Percentiles rank a stretch among this genome's conserved stretches.
Evolutionary conservation across 2,113 vertebrate species (phyloP).

Genomic region (Aphyosemion australe): DNA sequence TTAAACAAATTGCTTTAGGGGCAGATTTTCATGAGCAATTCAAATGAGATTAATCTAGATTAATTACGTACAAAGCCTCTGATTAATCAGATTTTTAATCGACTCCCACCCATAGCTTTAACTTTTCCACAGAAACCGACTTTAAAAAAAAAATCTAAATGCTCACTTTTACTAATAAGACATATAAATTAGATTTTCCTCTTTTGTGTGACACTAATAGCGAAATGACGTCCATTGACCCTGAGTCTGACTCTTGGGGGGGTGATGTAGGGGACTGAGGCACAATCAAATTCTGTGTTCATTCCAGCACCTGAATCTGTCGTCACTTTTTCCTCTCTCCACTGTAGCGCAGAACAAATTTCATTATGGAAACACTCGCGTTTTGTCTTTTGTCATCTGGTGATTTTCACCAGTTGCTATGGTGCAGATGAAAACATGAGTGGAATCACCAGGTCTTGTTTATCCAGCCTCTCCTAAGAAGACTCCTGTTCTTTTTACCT

Average conservation of each 20-base stretch:
- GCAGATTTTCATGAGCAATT: too few species aligned
- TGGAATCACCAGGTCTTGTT: conserved; percentile 36
- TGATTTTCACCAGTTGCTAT: conserved; percentile 53
- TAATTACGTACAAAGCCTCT: too few species aligned
- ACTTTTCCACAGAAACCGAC: too few species aligned
- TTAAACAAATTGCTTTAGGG: too few species aligned
- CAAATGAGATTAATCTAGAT: too few species aligned
- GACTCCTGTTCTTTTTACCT: conserved; percentile 43
- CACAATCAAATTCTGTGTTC: conserved; percentile 54
- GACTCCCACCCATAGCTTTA: too few species aligned
- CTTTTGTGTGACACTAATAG: not conserved
- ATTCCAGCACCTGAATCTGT: conserved; percentile 35
- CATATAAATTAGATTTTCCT: conserved; percentile 33
- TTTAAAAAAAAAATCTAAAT: too few species aligned
- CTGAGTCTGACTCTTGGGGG: conserved; percentile 30
- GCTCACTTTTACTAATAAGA: too few species aligned
- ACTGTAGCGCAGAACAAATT: conserved; percentile 26
- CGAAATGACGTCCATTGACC: conserved; percentile 18
- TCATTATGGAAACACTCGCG: conserved; percentile 56
- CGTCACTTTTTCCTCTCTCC: conserved; percentile 51
- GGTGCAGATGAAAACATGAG: conserved; percentile 64
- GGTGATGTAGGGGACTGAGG: conserved; percentile 18
- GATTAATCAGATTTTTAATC: too few species aligned
- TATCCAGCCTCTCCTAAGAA: conserved; percentile 31
- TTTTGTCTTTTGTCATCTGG: conserved; percentile 62